phyloP scores from a whole-genome alignment of 2,797 vertebrate genomes.

The Odontamblyopus rebecca region DNA sequence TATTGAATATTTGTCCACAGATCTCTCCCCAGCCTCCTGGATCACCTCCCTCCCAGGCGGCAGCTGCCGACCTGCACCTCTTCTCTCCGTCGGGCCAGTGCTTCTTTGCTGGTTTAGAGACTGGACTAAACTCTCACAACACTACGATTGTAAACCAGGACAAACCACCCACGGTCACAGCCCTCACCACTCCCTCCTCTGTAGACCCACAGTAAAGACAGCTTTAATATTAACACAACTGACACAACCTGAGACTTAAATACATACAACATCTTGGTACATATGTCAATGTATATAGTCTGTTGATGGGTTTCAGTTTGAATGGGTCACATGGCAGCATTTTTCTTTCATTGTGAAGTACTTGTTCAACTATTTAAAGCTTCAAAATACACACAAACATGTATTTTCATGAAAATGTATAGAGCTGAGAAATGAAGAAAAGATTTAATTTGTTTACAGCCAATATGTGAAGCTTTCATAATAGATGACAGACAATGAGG shows the following conservation, averaged over 20 bases:
- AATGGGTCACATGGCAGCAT: constrained; percentile 8
- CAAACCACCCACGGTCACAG: constrained; percentile 37
- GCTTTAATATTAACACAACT: not conserved
- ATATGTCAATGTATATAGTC: constrained; percentile 9
- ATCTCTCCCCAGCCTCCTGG: constrained; percentile 54
- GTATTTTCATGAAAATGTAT: not conserved
- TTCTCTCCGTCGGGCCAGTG: constrained; percentile 21
- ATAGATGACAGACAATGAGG: not conserved
- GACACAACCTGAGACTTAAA: constrained; percentile 8
- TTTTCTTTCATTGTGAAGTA: constrained; percentile 40
- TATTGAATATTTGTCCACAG: constrained; percentile 34
- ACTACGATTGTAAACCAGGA: not conserved
- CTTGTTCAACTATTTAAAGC: constrained; percentile 31
- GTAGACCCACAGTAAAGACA: not conserved
- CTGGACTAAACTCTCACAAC: not conserved
- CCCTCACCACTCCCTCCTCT: constrained; percentile 20
- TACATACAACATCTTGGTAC: constrained; percentile 13
- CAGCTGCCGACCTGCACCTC: constrained; percentile 51
- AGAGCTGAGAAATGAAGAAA: not conserved
- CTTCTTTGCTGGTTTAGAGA: constrained; percentile 21
- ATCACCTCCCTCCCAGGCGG: constrained; percentile 33
- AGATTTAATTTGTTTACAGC: too few species aligned
- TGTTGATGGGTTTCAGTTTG: not conserved
- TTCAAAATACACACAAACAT: constrained; percentile 3
- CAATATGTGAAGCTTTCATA: not conserved